Evolutionary conservation across 2,888 invertebrate genomes (phyloP).

Genomic region (Lottia gigantea): DNA sequence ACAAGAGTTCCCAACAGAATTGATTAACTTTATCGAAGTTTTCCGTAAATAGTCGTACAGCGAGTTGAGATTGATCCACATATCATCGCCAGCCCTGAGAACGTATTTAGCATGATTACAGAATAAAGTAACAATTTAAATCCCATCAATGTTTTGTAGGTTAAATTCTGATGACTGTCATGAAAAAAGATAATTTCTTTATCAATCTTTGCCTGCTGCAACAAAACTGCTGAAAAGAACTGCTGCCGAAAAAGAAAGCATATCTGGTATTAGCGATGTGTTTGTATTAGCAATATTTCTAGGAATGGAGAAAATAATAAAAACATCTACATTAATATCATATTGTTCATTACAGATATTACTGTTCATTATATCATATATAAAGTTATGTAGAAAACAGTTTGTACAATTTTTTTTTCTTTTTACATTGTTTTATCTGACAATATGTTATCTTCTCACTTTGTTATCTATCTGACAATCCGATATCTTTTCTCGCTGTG

Average conservation of each 20-base stretch:
- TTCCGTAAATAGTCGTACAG: background rate
- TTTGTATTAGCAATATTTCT: background rate
- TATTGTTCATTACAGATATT: background rate
- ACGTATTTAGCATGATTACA: conserved; percentile 21
- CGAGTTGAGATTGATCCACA: conserved; percentile 17
- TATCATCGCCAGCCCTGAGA: conserved; percentile 26
- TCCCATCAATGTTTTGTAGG: conserved; percentile 21
- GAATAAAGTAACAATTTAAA: conserved; percentile 17
- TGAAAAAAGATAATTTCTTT: conserved; percentile 19
- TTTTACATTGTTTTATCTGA: background rate
- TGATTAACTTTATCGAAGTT: background rate
- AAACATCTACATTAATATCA: background rate
- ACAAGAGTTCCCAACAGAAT: background rate
- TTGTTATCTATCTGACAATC: too few species aligned
- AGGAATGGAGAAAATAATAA: conserved; percentile 10
- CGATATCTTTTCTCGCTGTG: too few species aligned
- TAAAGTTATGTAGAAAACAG: conserved; percentile 9
- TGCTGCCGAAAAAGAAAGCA: conserved; percentile 19
- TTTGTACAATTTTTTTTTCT: background rate
- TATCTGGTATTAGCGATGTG: conserved; percentile 14
- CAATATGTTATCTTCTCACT: background rate
- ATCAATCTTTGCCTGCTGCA: background rate
- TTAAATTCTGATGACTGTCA: conserved; percentile 21
- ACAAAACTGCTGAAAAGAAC: background rate
- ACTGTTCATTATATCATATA: background rate